Evolutionary conservation across 2,888 invertebrate genomes (phyloP), one percentile per base, ranked within the genome.

Genomic region (Drosophila longiperda): DNA sequence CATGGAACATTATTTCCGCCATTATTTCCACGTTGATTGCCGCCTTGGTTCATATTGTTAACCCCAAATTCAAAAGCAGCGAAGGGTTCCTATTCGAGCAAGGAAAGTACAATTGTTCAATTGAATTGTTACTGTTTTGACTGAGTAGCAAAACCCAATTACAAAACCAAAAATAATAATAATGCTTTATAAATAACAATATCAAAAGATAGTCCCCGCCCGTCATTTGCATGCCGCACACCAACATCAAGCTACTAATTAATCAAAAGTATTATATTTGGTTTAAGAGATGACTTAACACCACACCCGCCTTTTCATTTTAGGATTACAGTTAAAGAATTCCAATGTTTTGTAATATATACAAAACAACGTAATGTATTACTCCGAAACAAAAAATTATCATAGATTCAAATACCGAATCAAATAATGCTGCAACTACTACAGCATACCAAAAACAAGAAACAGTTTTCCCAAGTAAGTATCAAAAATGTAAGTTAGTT

Each of bases 41-140:
- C 92, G 84, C 91, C 91, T 91, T 91, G 92, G 90, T 91, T 92
- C 89, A 92, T 92, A 90, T 91, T 92, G 91, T 92, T 92, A 88
- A 91, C 91, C 81, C 91, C 92, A 91, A 92, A 92, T 82, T 92
- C 92, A 92, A 92, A 92, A 87, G 88, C 75, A 87, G 86, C 81
- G 87, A 91, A 92, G 81, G 91, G 81, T 83, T 92, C 92, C 93
- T 92, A 91, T 80, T 83, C 70, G 64, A 84, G 68, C 73, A 82
- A 77, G 75, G 74, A 84, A 78, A 84, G 68, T 82, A 90, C 79
- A 86, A 81, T 78, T 86, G 82, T 85, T 90, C 86, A 91, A 85
- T 89, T 80, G 54, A 85, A 38, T 67, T 64, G 50, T 60, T 67
- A 48, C 53, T 67, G 34, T 66, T 66, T 73, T 66, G 26, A 55